phyloP scores from a whole-genome alignment of 2,797 vertebrate genomes.

The Emydoidea blandingii region DNA sequence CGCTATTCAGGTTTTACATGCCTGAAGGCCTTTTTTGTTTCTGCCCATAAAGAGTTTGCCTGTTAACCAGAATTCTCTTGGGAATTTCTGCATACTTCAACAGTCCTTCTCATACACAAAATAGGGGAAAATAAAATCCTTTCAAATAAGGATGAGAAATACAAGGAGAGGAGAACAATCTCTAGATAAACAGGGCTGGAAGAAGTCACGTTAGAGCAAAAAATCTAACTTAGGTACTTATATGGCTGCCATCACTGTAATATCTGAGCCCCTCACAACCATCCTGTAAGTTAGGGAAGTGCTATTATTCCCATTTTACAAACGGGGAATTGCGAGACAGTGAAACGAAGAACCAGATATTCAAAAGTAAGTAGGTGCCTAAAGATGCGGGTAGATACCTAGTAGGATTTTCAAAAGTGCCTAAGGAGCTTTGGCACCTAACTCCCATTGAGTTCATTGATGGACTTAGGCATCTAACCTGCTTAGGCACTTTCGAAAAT shows the following conservation, averaged over 20 bases:
- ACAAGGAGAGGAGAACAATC: neutral
- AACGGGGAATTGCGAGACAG: neutral
- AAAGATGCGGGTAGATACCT: neutral
- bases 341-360: neutral
- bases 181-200: neutral
- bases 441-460: neutral
- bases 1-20: conserved; percentile 4
- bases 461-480: neutral
- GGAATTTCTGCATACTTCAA: conserved; percentile 3
- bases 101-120: conserved; percentile 3
- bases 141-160: neutral
- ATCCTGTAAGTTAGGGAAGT: neutral
- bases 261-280: neutral
- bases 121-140: neutral
- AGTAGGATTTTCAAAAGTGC: neutral
- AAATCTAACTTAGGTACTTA: conserved; percentile 1
- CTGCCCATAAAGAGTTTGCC: neutral
- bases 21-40: neutral
- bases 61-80: neutral
- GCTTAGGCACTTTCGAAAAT: neutral
- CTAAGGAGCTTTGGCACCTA: neutral
- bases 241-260: neutral
- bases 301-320: neutral
- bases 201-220: neutral
- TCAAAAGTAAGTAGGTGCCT: neutral